Percentiles rank a stretch among this genome's conserved stretches.
These are phyloP conservation scores for Gallinago jamesoni DNA, from an alignment of 2,113 vertebrate species.

Conservation along the genomic window DNA sequence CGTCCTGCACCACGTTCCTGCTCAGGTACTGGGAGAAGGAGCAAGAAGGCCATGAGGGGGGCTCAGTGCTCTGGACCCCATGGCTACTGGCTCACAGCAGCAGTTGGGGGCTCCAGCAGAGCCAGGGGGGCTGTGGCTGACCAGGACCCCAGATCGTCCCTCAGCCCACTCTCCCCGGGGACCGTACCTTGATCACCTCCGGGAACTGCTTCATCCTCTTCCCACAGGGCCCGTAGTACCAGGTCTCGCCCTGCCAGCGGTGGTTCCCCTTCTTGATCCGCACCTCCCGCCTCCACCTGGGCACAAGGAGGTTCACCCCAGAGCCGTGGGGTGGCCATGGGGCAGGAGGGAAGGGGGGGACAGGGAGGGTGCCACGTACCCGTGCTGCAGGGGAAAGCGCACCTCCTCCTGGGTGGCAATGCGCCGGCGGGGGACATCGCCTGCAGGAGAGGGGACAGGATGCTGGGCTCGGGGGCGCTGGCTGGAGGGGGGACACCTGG, in stretches of 20 bases:
- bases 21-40: constrained; percentile 83
- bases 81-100: rapidly evolving
- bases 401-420: constrained; percentile 92
- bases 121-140: rapidly evolving
- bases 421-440: constrained; percentile 82
- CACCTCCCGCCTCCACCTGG: constrained; percentile 92
- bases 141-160: rapidly evolving
- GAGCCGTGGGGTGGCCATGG: rapidly evolving
- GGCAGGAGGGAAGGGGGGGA: not conserved
- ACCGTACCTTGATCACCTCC: constrained; percentile 90
- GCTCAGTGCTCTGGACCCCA: rapidly evolving
- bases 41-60: not conserved
- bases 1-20: constrained; percentile 83
- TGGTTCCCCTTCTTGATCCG: constrained; percentile 87
- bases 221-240: constrained; percentile 97
- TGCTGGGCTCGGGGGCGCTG: rapidly evolving
- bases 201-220: constrained; percentile 97
- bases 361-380: constrained; percentile 75
- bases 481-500: rapidly evolving
- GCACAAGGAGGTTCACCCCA: constrained; percentile 31
- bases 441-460: constrained; percentile 59
- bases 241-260: constrained; percentile 94
- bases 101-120: rapidly evolving
- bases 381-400: constrained; percentile 87
- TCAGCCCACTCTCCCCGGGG: rapidly evolving